phyloP scores from a whole-genome alignment of 2,797 vertebrate genomes.

The Gastrophryne carolinensis region DNA sequence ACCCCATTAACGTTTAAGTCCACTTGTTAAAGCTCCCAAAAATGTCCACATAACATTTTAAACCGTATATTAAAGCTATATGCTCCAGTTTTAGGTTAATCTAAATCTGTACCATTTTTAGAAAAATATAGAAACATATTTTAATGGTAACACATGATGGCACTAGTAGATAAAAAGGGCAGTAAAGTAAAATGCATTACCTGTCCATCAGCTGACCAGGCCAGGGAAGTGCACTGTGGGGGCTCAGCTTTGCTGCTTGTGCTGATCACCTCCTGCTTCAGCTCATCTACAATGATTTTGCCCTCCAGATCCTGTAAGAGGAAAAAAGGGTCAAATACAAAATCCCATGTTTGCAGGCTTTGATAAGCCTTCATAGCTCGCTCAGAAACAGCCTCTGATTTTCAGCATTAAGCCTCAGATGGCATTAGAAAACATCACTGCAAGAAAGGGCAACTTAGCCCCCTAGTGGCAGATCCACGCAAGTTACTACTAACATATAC shows the following conservation, averaged over 20 bases:
- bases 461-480: background rate
- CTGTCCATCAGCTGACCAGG: conserved; percentile 96
- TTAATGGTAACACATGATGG: no score
- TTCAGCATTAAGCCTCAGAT: conserved; percentile 73
- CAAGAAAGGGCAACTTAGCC: conserved; percentile 10
- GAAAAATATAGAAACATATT: no score
- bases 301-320: conserved; percentile 86
- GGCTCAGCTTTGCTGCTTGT: conserved; percentile 94
- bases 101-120: no score
- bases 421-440: conserved; percentile 70
- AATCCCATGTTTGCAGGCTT: no score
- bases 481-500: background rate
- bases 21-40: no score
- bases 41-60: no score
- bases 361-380: no score
- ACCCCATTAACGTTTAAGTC: no score
- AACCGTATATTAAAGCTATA: no score
- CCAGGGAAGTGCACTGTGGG: conserved; percentile 88
- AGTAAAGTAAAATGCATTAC: conserved; percentile 62
- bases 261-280: conserved; percentile 96
- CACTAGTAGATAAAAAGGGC: no score
- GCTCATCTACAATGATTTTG: conserved; percentile 93
- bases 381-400: conserved; percentile 81
- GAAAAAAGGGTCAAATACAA: background rate
- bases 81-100: no score